These are phyloP conservation scores for Diadromus collaris DNA, from an alignment of 2,888 invertebrate species.

Conservation along the genomic window DNA sequence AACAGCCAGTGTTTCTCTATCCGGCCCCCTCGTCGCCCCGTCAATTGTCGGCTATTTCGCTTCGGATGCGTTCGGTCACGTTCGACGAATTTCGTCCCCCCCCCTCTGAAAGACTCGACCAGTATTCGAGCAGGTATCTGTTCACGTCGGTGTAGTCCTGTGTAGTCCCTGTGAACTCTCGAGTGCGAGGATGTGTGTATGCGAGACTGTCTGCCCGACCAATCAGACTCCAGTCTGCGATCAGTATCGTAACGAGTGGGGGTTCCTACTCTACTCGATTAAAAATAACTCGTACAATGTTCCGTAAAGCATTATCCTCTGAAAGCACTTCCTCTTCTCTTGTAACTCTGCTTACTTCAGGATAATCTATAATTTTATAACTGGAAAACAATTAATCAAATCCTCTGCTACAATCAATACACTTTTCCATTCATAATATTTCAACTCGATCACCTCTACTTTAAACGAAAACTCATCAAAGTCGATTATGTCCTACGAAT, in stretches of 20 bases:
- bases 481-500: neutral
- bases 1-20: slow-evolving; percentile 71
- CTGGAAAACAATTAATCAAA: neutral
- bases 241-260: slow-evolving; percentile 44
- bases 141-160: slow-evolving; percentile 37
- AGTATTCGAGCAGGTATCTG: slow-evolving; percentile 17
- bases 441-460: neutral
- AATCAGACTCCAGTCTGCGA: slow-evolving; percentile 41
- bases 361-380: neutral
- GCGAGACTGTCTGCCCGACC: slow-evolving; percentile 41
- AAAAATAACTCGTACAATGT: neutral
- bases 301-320: neutral
- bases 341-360: neutral
- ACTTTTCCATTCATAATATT: neutral
- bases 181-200: slow-evolving; percentile 21
- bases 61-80: slow-evolving; percentile 70
- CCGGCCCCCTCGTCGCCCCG: slow-evolving; percentile 69
- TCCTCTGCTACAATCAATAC: neutral
- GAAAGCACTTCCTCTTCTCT: neutral
- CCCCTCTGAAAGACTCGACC: slow-evolving; percentile 36
- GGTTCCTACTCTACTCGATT: slow-evolving; percentile 4
- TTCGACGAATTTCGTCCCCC: slow-evolving; percentile 69
- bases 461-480: neutral
- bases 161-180: slow-evolving; percentile 35
- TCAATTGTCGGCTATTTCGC: slow-evolving; percentile 77